Base-by-base conservation (phyloP, 2,113 vertebrate species). In the Odontophorus gujanensis region DNA sequence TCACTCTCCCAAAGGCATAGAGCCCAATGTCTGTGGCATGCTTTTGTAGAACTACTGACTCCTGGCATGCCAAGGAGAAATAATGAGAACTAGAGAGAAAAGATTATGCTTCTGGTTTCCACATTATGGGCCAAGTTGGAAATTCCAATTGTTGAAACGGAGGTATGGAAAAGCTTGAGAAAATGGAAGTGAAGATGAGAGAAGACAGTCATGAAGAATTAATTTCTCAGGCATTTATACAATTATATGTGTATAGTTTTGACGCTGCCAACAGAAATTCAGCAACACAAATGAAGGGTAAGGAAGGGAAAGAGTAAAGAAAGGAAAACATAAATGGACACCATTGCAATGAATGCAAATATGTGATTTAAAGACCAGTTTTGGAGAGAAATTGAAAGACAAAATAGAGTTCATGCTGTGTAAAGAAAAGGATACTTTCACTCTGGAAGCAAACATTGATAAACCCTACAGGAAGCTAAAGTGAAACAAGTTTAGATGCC, bases 1-100 rank as follows among this genome's bases (percentile, higher is more conserved):
- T 91, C 55, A 59, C 19, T 76, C 67, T 89, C 69, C 38, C 74
- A 79, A 75, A 94, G 95, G 94, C 96, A 95, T 63, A 86, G 66
- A 89, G 81, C 92, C 90, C 94, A 95, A 58, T 0, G 62, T 65
- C 71, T 93, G 80, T 76, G 58, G 80, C 66, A 93, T 58, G 18
- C 58, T 81, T 95, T 93, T 93, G 77, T 65, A 87, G 78, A 88
- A 90, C 77, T 84, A 75, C 59, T 83, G 61, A 77, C 76, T 94
- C 59, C 40, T 36, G 83, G 48, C n/a, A 68, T 90, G 94, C 76
- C 93, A 94, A 92, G 32, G 19, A 83, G 24, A 91, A 93, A 93
- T 48, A 85, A 81, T 88, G 24, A 77, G 38, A 26, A 28, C 66
- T n/a, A 80, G 63, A 89, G 36, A 50, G n/a, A 32, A 65, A 53